Conservation (phyloP, 2,113 vertebrate species). For the Ursus arctos region DNA sequence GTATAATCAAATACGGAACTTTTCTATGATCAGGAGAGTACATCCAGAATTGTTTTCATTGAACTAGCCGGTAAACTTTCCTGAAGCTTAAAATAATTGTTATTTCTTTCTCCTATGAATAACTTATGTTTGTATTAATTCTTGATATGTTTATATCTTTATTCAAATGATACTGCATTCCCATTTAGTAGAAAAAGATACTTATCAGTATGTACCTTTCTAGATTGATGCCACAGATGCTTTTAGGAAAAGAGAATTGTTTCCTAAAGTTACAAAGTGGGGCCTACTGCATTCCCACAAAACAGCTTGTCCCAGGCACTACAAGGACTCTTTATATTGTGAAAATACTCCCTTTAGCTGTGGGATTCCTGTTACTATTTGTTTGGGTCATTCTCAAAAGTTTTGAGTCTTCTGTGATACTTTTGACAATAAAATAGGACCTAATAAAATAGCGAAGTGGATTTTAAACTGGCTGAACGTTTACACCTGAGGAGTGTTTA, state of each 20-base stretch:
- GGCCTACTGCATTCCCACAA: background rate
- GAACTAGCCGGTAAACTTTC: background rate
- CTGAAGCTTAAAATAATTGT: background rate
- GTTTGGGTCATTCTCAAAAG: conserved; percentile 39
- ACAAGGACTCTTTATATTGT: background rate
- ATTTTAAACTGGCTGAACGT: conserved; percentile 22
- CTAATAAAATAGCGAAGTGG: background rate
- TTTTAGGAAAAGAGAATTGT: conserved; percentile 19
- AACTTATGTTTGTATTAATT: background rate
- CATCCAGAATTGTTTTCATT: background rate
- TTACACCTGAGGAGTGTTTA: background rate
- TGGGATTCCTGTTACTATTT: background rate
- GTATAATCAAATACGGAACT: background rate
- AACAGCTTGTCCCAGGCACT: background rate
- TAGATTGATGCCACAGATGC: background rate
- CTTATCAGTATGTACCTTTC: background rate
- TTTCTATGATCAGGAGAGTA: background rate
- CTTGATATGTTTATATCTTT: conserved; percentile 4
- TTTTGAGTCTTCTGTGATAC: background rate
- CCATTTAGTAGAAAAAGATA: background rate
- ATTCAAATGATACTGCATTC: background rate
- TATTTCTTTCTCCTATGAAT: background rate
- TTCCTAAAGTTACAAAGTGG: conserved; percentile 40
- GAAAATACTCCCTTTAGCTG: conserved; percentile 7
- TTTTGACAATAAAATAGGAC: background rate